phyloP scores from a whole-genome alignment of 2,113 vertebrate genomes.

The Pterocles burchelli region DNA sequence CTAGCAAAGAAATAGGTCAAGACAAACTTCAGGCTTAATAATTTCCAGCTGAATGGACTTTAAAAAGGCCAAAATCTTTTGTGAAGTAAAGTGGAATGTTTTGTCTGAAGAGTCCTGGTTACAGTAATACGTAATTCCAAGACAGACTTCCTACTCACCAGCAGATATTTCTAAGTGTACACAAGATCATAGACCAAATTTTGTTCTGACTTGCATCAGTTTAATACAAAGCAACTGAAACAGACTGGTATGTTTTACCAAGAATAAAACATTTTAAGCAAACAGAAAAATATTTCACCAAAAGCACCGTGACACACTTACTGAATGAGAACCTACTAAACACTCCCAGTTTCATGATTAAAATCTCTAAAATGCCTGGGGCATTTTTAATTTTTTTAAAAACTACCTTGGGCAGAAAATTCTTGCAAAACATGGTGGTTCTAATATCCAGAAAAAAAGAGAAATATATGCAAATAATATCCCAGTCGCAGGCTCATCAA shows the following conservation, averaged over 20 bases:
- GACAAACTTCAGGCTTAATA: not conserved
- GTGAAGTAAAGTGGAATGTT: not conserved
- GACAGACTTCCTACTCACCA: not conserved
- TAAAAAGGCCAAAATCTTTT: not conserved
- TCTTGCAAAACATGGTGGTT: not conserved
- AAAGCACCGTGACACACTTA: not conserved
- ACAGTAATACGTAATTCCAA: not conserved
- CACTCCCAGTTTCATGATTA: not conserved
- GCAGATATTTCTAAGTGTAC: not conserved
- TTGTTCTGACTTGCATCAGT: not conserved
- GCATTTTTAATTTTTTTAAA: not conserved
- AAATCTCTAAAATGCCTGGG: not conserved
- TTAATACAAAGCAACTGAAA: not conserved
- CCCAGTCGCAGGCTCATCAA: not conserved
- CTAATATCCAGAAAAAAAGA: not conserved
- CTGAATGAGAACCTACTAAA: constrained; percentile 9
- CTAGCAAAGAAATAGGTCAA: not conserved
- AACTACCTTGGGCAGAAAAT: not conserved
- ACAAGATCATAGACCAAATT: not conserved
- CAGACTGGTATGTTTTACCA: not conserved
- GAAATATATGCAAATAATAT: not conserved
- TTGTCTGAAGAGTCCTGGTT: not conserved
- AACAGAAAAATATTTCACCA: not conserved
- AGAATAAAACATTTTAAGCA: not conserved
- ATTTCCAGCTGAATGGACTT: not conserved